phyloP scores from a whole-genome alignment of 1,140 invertebrate species.

The Schlechtendalia chinensis region DNA sequence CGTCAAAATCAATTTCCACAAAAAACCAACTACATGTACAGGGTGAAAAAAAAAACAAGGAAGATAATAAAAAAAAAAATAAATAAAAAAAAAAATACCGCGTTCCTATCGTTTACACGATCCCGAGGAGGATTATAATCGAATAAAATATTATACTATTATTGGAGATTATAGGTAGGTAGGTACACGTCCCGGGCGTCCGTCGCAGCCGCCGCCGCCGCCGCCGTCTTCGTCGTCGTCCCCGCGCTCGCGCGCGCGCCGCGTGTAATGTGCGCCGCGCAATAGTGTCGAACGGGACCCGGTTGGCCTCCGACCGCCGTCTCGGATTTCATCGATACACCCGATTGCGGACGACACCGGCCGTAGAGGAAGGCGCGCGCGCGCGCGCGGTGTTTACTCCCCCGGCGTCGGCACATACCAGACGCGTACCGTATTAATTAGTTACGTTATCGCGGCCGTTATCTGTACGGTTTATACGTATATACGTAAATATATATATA shows the following conservation, averaged over 20 bases:
- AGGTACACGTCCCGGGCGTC: constrained; percentile 32
- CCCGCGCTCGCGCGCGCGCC: neutral
- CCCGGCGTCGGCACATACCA: no score
- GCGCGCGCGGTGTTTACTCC: no score
- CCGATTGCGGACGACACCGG: constrained; percentile 36
- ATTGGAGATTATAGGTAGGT: constrained; percentile 22
- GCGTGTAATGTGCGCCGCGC: neutral
- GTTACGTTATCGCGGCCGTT: constrained; percentile 2
- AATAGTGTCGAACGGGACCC: constrained; percentile 21
- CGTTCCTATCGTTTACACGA: constrained; percentile 49
- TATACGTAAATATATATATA: neutral
- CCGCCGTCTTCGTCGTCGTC: neutral
- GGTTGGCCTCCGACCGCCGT: constrained; percentile 44
- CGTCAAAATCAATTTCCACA: constrained; percentile 45
- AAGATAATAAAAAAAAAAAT: no score
- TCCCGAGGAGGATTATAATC: constrained; percentile 42
- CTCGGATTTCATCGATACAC: constrained; percentile 47
- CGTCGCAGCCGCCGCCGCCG: neutral
- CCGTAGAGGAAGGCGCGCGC: neutral
- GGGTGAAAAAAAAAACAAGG: constrained; percentile 27
- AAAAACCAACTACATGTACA: constrained; percentile 22
- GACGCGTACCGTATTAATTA: constrained; percentile 33
- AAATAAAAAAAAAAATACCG: neutral
- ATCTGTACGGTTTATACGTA: constrained; percentile 1
- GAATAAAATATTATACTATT: constrained; percentile 48